Conservation (phyloP, 2,113 vertebrate genomes). For the Petromus typicus region DNA sequence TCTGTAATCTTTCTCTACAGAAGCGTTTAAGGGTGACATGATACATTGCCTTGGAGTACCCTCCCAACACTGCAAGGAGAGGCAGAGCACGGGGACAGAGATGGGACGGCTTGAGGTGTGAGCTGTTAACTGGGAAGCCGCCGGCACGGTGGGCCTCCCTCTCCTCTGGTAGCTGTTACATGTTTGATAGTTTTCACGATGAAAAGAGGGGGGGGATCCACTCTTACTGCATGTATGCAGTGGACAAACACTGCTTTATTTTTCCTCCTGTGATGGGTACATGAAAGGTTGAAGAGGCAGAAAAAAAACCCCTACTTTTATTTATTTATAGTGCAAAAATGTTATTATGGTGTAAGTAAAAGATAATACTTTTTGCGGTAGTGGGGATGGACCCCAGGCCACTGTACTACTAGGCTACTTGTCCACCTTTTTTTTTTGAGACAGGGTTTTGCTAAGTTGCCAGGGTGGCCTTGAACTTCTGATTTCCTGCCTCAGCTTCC, state of each 20-base stretch:
- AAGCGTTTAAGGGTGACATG: neutral
- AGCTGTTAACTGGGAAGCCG: neutral
- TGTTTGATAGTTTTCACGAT: neutral
- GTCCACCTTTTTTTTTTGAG: neutral
- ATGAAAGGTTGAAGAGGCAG: neutral
- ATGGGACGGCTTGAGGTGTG: accelerated
- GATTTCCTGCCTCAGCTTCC: neutral
- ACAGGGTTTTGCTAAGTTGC: neutral
- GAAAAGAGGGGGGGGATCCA: neutral
- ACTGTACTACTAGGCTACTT: neutral
- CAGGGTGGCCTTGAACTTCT: neutral
- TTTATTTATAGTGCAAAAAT: neutral
- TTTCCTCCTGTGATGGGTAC: neutral
- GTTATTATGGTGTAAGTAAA: neutral
- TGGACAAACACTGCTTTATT: neutral
- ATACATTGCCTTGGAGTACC: neutral
- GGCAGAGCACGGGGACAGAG: neutral
- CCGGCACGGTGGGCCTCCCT: neutral
- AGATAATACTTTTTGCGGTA: neutral
- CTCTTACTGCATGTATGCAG: neutral
- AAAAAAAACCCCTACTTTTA: neutral
- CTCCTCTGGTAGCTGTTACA: neutral
- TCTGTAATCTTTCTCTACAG: neutral
- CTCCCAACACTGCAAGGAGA: neutral
- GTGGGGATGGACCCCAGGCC: neutral